Evolutionary conservation across 35 echinoderm and acorn worm genomes (phyloP).

Genomic region (Nesometra sesokonis): DNA sequence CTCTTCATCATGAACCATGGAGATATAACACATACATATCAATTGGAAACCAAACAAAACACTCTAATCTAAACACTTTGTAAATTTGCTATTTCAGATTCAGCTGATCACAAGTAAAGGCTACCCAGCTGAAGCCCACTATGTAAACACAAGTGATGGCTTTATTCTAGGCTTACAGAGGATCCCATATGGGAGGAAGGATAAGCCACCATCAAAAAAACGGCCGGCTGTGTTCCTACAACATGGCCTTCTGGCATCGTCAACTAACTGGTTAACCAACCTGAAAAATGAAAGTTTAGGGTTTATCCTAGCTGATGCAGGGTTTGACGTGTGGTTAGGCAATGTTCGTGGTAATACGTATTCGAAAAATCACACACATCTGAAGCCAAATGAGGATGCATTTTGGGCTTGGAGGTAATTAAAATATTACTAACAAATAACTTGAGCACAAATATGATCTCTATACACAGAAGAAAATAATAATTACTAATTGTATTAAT

Average conservation of each 20-base stretch:
- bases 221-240: conserved; percentile 87
- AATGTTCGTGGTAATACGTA: conserved; percentile 82
- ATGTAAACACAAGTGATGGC: conserved; percentile 70
- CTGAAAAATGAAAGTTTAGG: conserved; percentile 89
- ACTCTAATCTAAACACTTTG: too few species aligned
- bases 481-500: too few species aligned
- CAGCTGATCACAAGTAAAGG: conserved; percentile 83
- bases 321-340: conserved; percentile 92
- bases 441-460: too few species aligned
- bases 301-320: conserved; percentile 80
- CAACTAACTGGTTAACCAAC: conserved; percentile 95
- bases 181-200: conserved; percentile 72
- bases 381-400: conserved; percentile 45
- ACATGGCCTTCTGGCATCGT: conserved; percentile 70
- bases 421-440: too few species aligned
- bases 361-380: conserved; percentile 34
- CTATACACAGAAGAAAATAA: too few species aligned
- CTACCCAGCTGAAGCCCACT: conserved; percentile 60
- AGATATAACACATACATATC: too few species aligned
- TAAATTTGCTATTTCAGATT: conserved; percentile 33
- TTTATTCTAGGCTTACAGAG: conserved; percentile 81
- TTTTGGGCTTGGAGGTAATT: conserved; percentile 98
- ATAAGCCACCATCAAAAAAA: conserved; percentile 12
- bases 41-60: too few species aligned
- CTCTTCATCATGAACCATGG: too few species aligned